Base-by-base conservation (phyloP, 2,797 vertebrate species). In the Coluber constrictor region DNA sequence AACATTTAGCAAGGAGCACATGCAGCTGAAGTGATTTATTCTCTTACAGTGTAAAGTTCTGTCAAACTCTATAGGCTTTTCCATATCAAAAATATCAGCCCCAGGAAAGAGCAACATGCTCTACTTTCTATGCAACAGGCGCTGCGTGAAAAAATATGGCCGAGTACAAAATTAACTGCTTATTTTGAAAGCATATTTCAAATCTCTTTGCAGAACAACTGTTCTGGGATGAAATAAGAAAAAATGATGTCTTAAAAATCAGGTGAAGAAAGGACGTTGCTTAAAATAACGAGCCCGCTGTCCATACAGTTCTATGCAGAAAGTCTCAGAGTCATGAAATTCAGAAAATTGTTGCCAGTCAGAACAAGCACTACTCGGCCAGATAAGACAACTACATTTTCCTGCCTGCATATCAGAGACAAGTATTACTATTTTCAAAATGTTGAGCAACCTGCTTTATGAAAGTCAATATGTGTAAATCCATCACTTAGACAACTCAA, bases 21-120 rank as follows among this genome's bases (percentile, higher is more conserved):
- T 23, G 18, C 29, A 29, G 89, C 89, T 91, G 89, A 94, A 91
- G 27, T 66, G 83, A 93, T 88, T 93, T 86, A 90, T 90, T 66
- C 90, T 86, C 37, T 57, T 56, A 15, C 54, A 29, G 20, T 56
- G 4, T 29, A 88, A 79, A 90, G 57, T 90, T 88, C 83, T 37
- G 23, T 37, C 61, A 29, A 32, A 32, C 47, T 70, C 61, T 60
- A 37, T 25, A 29, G 20, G 27, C 51, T 83, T 61, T 74, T 90
- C n/a, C 74, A 20, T 89, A 59, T 86, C 57, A 70, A 88, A 87
- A 66, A 79, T 32, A 51, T 87, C 86, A 47, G 37, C 86, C 61
- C 27, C 9, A 16, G 90, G 88, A 47, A 23, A 93, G 20, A 54
- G 9, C 5, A 74, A 16, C 16, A 20, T 54, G 87, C 32, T 93